These are phyloP conservation scores for Mus caroli DNA, from an alignment of 2,797 vertebrate genomes.

Conservation along the genomic window DNA sequence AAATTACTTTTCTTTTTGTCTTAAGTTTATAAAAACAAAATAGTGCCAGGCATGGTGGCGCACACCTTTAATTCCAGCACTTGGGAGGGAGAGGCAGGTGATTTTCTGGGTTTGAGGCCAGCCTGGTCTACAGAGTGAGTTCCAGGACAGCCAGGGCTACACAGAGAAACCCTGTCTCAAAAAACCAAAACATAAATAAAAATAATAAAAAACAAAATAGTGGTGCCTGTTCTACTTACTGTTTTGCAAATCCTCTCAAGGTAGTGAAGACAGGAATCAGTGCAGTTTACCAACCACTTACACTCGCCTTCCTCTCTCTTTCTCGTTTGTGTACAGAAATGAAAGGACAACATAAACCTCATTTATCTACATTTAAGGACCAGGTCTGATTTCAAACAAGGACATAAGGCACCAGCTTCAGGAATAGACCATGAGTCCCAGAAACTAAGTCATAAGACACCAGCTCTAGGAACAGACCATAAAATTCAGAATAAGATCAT, in stretches of 20 bases:
- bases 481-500: background rate
- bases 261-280: background rate
- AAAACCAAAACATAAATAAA: too few species aligned
- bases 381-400: background rate
- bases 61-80: too few species aligned
- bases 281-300: background rate
- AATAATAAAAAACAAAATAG: background rate
- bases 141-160: too few species aligned
- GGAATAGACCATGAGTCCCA: too few species aligned
- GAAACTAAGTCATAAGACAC: background rate
- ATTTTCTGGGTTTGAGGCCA: too few species aligned
- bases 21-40: background rate
- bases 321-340: background rate
- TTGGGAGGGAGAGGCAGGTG: too few species aligned
- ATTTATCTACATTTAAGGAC: background rate
- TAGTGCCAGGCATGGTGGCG: too few species aligned
- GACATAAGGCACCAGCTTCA: background rate
- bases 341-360: background rate
- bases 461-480: background rate
- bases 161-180: too few species aligned
- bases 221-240: background rate
- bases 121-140: too few species aligned
- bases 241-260: background rate
- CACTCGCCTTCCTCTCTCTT: background rate
- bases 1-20: conserved; percentile 23